Percentiles rank a stretch among this genome's conserved stretches.
Evolutionary conservation across 2,113 vertebrate species (phyloP).

Genomic region (Colossoma macropomum): DNA sequence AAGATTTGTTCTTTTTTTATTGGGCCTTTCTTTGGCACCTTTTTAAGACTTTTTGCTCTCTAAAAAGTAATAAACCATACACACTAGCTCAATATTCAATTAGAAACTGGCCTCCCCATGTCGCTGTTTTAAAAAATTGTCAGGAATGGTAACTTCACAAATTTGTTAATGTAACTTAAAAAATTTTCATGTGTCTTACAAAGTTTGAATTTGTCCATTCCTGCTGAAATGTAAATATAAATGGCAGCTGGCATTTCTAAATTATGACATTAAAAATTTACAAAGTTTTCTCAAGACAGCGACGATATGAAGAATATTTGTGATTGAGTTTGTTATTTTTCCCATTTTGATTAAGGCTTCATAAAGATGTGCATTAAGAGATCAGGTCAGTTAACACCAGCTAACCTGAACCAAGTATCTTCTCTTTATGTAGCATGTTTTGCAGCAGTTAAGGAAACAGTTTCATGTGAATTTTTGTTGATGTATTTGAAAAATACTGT

Average conservation of each 20-base stretch:
- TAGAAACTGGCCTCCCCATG: too few relatives aligned
- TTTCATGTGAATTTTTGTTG: constrained; percentile 17
- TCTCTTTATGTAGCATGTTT: constrained; percentile 31
- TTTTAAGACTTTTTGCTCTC: not conserved
- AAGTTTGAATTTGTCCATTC: too few relatives aligned
- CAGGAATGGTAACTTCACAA: too few relatives aligned
- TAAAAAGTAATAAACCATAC: not conserved
- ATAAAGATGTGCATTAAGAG: not conserved
- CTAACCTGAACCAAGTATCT: not conserved
- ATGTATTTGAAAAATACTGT: constrained; percentile 4
- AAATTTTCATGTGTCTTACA: too few relatives aligned
- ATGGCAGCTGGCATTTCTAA: too few relatives aligned
- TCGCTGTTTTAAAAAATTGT: too few relatives aligned
- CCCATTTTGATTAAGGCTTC: not conserved
- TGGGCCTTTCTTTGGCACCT: not conserved
- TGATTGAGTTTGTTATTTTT: too few relatives aligned
- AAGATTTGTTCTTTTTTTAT: not conserved
- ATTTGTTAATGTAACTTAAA: too few relatives aligned
- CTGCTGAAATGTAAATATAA: too few relatives aligned
- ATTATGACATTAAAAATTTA: too few relatives aligned
- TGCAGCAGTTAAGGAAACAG: not conserved
- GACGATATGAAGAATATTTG: not conserved
- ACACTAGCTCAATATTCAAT: too few relatives aligned
- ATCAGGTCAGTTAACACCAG: not conserved
- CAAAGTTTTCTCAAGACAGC: not conserved